Evolutionary conservation across 2,113 vertebrate species (phyloP), one percentile per base, ranked within the genome.

Genomic region (Anoplopoma fimbria): DNA sequence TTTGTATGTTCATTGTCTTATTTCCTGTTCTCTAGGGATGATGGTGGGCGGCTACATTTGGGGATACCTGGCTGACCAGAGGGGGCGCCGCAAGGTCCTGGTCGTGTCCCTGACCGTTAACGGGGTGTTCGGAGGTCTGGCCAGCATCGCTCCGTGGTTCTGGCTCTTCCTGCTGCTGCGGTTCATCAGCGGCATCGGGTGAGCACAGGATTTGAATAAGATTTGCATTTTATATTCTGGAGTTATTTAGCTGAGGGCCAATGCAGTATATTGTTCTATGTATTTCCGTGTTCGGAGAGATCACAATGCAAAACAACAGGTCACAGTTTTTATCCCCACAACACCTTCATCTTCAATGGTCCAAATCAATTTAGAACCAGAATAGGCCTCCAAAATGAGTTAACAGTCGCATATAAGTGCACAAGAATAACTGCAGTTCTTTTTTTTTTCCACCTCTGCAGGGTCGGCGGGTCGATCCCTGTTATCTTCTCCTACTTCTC

Each of bases 401-500:
- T 19, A 45, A 67, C 33, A 1, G 42, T 23, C 0, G 6, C 12
- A 3, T 12, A 21, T 9, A 57, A 64, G 9, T 25, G 19, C 47
- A 34, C 2, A 33, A 40, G 10, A 31, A 57, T 27, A 57, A 61
- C 25, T n/a, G n/a, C n/a, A n/a, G n/a, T n/a, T n/a, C n/a, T n/a
- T 4, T 17, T 6, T 49, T 45, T n/a, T 49, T 4, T 71, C 82
- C 9, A 31, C 47, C 40, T 83, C 79, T 88, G 77, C 55, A 96
- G 95, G 60, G 95, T 96, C 0, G 95, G 95, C 0, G 95, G 95
- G 4, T 96, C 95, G 2, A 91, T 96, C 51, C 95, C 95, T 0
- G 95, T 96, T 36, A 94, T 96, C 80, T 96, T 96, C 92, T 96
- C 95, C 9, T 96, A 96, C 91, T 96, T 96, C 87, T 95, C 95